These are phyloP conservation scores for Drosophila sp. DNA, from an alignment of 1,140 invertebrate genomes.

Conservation along the genomic window DNA sequence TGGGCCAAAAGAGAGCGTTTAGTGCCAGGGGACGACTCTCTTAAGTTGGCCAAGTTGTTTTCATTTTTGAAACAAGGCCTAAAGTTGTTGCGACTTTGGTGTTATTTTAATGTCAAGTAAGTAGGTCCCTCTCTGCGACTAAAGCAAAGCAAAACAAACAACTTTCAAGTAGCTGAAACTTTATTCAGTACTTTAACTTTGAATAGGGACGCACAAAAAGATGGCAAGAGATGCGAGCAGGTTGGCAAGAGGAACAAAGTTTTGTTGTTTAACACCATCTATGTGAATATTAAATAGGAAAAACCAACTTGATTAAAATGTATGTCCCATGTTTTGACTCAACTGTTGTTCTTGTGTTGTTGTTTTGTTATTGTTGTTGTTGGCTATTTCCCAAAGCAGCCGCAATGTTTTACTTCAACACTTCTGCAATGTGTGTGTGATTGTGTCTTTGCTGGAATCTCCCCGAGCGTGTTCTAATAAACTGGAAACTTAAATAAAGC, in stretches of 20 bases:
- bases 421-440: conserved; percentile 16
- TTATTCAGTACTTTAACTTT: conserved; percentile 31
- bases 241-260: conserved; percentile 14
- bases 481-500: conserved; percentile 61
- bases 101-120: conserved; percentile 37
- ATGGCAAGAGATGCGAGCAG: not conserved
- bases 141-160: conserved; percentile 47
- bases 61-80: conserved; percentile 32
- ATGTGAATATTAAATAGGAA: conserved; percentile 74
- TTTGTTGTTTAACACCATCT: conserved; percentile 55
- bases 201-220: conserved; percentile 2
- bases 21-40: conserved; percentile 4
- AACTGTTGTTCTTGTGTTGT: not conserved
- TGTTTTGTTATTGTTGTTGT: conserved; percentile 7
- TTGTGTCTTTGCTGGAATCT: conserved; percentile 11
- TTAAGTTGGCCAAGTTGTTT: conserved; percentile 32
- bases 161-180: conserved; percentile 44
- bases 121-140: conserved; percentile 11
- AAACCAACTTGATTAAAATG: conserved; percentile 79
- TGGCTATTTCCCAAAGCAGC: conserved; percentile 21
- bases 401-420: conserved; percentile 23
- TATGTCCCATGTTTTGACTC: conserved; percentile 61
- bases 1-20: not conserved
- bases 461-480: conserved; percentile 52
- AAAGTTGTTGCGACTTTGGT: conserved; percentile 45